These are phyloP conservation scores for Sinocyclocheilus rhinocerous DNA, from an alignment of 2,113 vertebrate species.

Conservation along the genomic window DNA sequence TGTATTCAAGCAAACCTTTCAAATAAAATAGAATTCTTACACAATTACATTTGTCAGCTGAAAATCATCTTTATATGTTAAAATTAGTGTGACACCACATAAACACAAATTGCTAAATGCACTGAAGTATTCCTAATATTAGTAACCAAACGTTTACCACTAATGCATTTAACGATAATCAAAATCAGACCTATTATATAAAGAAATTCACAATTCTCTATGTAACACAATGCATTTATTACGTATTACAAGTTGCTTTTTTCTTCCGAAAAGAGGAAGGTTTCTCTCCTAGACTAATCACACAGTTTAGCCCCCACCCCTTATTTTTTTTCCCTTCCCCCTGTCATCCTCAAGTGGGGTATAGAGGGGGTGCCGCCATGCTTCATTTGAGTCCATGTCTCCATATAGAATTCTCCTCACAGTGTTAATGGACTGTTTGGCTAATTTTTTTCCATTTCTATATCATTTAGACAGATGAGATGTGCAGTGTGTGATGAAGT, in stretches of 20 bases:
- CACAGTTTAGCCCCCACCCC: slow-evolving; percentile 45
- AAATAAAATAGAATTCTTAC: background rate
- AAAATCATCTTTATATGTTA: background rate
- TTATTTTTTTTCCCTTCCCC: slow-evolving; percentile 3
- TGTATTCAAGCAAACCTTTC: background rate
- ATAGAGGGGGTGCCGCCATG: slow-evolving; percentile 37
- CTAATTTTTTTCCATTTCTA: slow-evolving; percentile 31
- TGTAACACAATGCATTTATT: background rate
- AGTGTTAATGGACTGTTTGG: slow-evolving; percentile 45
- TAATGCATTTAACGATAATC: background rate
- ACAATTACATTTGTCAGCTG: slow-evolving; percentile 39
- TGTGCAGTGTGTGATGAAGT: background rate
- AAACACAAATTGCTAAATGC: background rate
- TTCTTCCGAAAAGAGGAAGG: background rate
- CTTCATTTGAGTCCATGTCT: slow-evolving; percentile 46
- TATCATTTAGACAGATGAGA: slow-evolving; percentile 32
- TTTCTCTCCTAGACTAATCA: slow-evolving; percentile 17
- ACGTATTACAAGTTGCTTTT: background rate
- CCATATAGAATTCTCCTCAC: slow-evolving; percentile 43
- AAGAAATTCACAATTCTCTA: background rate
- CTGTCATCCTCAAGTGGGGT: slow-evolving; percentile 37
- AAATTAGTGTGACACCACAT: background rate
- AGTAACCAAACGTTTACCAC: background rate
- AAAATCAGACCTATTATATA: background rate
- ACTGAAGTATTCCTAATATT: background rate